A percentile compares a stretch with the other conserved stretches of the same genome.
These are phyloP conservation scores for Cryptoprocta ferox DNA, from an alignment of 2,797 vertebrate genomes.

Conservation along the genomic window DNA sequence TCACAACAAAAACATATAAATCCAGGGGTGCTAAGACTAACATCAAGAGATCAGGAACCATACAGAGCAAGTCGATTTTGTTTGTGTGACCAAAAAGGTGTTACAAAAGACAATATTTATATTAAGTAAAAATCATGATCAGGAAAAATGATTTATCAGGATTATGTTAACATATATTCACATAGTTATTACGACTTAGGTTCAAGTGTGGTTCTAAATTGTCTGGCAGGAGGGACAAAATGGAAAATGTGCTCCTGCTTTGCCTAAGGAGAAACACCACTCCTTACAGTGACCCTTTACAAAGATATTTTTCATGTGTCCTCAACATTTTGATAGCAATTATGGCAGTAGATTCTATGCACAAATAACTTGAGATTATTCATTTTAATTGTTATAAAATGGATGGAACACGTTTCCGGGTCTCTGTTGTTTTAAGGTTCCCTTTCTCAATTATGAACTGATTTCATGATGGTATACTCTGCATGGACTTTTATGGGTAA, in stretches of 20 bases:
- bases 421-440: neutral
- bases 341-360: neutral
- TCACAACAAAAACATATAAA: slow-evolving; percentile 37
- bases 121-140: neutral
- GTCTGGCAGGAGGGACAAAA: neutral
- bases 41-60: neutral
- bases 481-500: neutral
- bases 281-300: neutral
- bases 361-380: neutral
- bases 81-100: neutral
- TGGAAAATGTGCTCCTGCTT: neutral
- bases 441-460: neutral
- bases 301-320: neutral
- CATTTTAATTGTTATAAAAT: neutral
- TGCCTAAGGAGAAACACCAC: neutral
- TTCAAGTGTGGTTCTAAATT: neutral
- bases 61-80: neutral
- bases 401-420: neutral
- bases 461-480: neutral
- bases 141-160: neutral
- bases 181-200: neutral
- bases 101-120: neutral
- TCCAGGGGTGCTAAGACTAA: neutral
- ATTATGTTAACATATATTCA: neutral
- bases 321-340: neutral